These are phyloP conservation scores for Drosophila cyrtoloma DNA, from an alignment of 2,888 invertebrate species.

Conservation along the genomic window DNA sequence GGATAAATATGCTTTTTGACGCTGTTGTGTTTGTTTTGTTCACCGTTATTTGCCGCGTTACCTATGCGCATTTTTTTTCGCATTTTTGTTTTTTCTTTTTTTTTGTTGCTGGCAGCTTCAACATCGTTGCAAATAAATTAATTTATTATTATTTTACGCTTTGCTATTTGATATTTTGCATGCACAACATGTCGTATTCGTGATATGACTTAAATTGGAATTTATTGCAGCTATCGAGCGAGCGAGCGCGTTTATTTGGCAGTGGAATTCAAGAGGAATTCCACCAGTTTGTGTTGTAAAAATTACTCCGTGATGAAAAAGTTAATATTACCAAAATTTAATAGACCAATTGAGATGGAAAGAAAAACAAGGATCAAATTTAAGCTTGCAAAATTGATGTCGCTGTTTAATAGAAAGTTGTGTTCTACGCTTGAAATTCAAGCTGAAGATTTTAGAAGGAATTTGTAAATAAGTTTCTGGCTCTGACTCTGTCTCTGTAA, in stretches of 20 bases:
- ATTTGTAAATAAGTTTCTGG: not conserved
- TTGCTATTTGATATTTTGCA: slow-evolving; percentile 58
- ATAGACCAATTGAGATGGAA: not conserved
- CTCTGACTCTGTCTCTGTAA: not conserved
- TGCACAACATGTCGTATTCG: slow-evolving; percentile 68
- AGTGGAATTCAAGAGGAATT: slow-evolving; percentile 5
- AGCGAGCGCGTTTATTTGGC: slow-evolving; percentile 2
- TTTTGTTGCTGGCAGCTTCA: slow-evolving; percentile 15
- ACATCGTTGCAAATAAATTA: slow-evolving; percentile 73
- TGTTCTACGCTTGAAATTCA: not conserved
- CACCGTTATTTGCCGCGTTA: slow-evolving; percentile 38
- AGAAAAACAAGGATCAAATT: not conserved
- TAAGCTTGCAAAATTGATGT: not conserved
- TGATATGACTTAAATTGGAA: slow-evolving; percentile 72
- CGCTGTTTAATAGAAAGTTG: not conserved
- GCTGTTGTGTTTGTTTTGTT: slow-evolving; percentile 41
- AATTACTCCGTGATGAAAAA: slow-evolving; percentile 13
- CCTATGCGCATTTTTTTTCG: slow-evolving; percentile 51
- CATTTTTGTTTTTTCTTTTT: slow-evolving; percentile 23
- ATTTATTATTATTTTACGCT: slow-evolving; percentile 72
- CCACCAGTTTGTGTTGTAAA: not conserved
- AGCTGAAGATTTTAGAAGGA: not conserved
- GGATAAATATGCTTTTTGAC: slow-evolving; percentile 65
- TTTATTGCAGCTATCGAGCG: slow-evolving; percentile 54
- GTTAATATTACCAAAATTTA: not conserved